phyloP scores from a whole-genome alignment of 2,888 invertebrate species.

The Spodoptera picta region DNA sequence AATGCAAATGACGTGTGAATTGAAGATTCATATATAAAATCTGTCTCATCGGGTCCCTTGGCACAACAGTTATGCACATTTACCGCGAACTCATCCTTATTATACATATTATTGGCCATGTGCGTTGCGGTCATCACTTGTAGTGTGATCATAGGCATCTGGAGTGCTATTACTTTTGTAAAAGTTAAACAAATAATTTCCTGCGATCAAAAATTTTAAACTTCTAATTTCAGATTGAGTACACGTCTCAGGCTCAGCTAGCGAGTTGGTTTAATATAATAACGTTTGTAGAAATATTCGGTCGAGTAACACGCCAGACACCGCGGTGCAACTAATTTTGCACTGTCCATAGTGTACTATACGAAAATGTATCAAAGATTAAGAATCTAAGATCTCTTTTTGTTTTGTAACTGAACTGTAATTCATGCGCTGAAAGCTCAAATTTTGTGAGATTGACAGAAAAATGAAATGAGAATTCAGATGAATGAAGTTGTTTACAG shows the following conservation, averaged over 20 bases:
- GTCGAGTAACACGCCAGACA: conserved; percentile 48
- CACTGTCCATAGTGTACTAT: conserved; percentile 18
- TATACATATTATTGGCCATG: conserved; percentile 9
- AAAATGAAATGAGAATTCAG: conserved; percentile 3
- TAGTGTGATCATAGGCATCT: conserved; percentile 23
- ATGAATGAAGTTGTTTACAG: conserved; percentile 48
- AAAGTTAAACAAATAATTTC: conserved; percentile 30
- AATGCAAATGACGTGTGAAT: conserved; percentile 58
- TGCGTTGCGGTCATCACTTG: conserved; percentile 5
- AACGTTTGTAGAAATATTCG: conserved; percentile 48
- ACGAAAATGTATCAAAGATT: conserved; percentile 26
- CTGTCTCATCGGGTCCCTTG: conserved; percentile 30
- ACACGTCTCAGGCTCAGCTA: conserved; percentile 30
- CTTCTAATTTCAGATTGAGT: conserved; percentile 31
- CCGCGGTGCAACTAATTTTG: conserved; percentile 17
- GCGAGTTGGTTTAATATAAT: conserved; percentile 52
- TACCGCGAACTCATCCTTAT: conserved; percentile 9
- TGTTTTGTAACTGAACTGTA: not conserved
- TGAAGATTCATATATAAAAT: conserved; percentile 25
- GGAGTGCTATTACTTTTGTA: conserved; percentile 29
- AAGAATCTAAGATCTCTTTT: conserved; percentile 29
- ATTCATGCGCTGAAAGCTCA: conserved; percentile 3
- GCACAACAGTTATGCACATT: conserved; percentile 24
- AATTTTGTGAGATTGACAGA: conserved; percentile 21
- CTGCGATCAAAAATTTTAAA: conserved; percentile 23